phyloP scores from a whole-genome alignment of 2,888 invertebrate genomes.

The Rutpela maculata region DNA sequence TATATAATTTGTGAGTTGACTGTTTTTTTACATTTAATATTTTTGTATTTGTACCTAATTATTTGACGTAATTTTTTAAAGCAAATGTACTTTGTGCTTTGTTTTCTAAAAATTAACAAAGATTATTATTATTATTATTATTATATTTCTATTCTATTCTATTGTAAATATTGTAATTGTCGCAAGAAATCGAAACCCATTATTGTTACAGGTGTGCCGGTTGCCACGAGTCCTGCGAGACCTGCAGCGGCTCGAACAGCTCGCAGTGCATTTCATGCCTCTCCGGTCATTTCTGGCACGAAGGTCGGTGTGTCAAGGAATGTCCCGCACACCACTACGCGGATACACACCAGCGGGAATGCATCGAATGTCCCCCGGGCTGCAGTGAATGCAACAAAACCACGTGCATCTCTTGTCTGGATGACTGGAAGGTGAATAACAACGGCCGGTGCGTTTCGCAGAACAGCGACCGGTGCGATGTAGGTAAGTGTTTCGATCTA shows the following conservation, averaged over 20 bases:
- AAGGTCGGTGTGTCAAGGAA: constrained; percentile 83
- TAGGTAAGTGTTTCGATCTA: constrained; percentile 75
- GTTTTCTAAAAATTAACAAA: too few relatives aligned
- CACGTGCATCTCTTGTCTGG: constrained; percentile 84
- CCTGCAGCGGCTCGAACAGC: constrained; percentile 86
- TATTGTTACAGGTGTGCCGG: constrained; percentile 82
- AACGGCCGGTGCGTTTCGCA: constrained; percentile 85
- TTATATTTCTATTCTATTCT: too few relatives aligned
- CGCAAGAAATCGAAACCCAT: background rate
- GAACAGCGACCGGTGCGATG: constrained; percentile 82
- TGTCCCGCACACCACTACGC: constrained; percentile 87
- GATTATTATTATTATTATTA: too few relatives aligned
- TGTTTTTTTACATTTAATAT: too few relatives aligned
- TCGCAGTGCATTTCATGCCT: constrained; percentile 89
- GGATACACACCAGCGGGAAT: constrained; percentile 87
- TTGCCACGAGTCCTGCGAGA: constrained; percentile 87
- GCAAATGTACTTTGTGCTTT: too few relatives aligned
- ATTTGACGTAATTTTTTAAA: too few relatives aligned
- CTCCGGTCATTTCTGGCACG: constrained; percentile 81
- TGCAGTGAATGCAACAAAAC: constrained; percentile 85
- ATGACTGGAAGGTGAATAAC: constrained; percentile 85
- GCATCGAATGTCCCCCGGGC: constrained; percentile 86
- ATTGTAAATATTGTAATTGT: too few relatives aligned
- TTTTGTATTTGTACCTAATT: too few relatives aligned
- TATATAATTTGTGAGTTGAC: too few relatives aligned